Evolutionary conservation across 37 sponge, comb jelly and placozoan species (phyloP), one percentile per base, ranked within the genome.

Genomic region (Spongilla lacustris): DNA sequence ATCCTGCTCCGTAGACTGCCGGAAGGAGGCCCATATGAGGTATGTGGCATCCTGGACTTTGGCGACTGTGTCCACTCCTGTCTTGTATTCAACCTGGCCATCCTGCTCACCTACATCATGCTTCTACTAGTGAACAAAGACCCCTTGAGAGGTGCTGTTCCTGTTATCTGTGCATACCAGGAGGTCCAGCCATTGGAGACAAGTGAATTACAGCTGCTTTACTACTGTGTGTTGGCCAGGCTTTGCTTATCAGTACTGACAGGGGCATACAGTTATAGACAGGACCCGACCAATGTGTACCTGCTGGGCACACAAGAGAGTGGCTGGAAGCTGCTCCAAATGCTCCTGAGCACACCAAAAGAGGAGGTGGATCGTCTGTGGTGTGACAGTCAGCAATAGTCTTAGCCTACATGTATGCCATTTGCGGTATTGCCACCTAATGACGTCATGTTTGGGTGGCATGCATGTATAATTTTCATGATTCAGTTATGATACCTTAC

Each of bases 61-160:
- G 73, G 75, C 26, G 88, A 87, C 72, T 73, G 82, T 36, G 48
- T 73, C 25, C 33, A 36, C 19, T 31, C 69, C 23, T 27, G 58
- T 25, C 33, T 67, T 12, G 74, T 87, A 21, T 87, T 81, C 48
- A 82, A 87, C 67, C 81, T 87, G 25, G 88, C 80, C 36, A 87
- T 77, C 50, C 2, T 75, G 69, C 32, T 85, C 34, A 69, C 85
- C 30, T 77, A 85, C 26, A 23, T 28, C 8, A 74, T 81, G 74
- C 23, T 81, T 67, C 29, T 9, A 5, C 31, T 29, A 22, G 41
- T 50, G 28, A 34, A 74, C 31, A 17, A 58, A 1, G 58, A 58
- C 58, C 81, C 81, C 32, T 12, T 87, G 22, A 8, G 41, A 30
- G 2, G 8, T 27, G 68, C 67, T 26, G 68, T 24, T 23, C 88